phyloP scores from a whole-genome alignment of 2,888 invertebrate genomes.

The Abscondita cerata region DNA sequence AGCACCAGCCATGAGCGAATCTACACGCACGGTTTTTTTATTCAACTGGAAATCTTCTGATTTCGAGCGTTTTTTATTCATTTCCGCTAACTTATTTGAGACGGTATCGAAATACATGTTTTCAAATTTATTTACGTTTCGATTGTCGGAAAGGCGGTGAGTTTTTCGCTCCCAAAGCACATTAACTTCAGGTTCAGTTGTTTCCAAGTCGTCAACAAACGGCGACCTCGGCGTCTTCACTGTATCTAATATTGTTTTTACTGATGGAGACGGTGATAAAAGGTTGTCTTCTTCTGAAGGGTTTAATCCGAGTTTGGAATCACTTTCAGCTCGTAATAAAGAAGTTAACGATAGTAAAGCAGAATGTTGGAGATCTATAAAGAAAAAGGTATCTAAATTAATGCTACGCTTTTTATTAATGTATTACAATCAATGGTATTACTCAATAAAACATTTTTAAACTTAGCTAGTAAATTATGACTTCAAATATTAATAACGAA shows the following conservation, averaged over 20 bases:
- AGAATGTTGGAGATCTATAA: slow-evolving; percentile 45
- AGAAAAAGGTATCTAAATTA: slow-evolving; percentile 16
- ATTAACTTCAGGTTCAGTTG: not conserved
- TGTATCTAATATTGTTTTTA: slow-evolving; percentile 50
- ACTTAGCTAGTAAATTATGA: too few species aligned
- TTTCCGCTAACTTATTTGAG: slow-evolving; percentile 15
- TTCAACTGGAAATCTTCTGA: not conserved
- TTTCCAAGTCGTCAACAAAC: not conserved
- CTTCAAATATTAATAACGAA: too few species aligned
- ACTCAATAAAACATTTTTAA: too few species aligned
- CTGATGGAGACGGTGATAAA: slow-evolving; percentile 28
- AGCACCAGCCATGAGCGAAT: slow-evolving; percentile 51
- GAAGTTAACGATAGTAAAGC: slow-evolving; percentile 45
- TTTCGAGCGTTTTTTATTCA: slow-evolving; percentile 19
- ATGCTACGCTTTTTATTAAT: too few species aligned
- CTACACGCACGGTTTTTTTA: not conserved
- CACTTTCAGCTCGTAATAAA: slow-evolving; percentile 37
- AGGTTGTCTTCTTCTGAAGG: slow-evolving; percentile 8
- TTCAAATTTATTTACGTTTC: not conserved
- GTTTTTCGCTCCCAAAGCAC: not conserved
- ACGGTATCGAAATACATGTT: not conserved
- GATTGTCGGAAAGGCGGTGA: not conserved
- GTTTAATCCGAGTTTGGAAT: slow-evolving; percentile 22
- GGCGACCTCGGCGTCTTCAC: slow-evolving; percentile 43
- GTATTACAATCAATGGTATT: too few species aligned